Evolutionary conservation across 2,888 invertebrate species (phyloP), one percentile per base, ranked within the genome.

Genomic region (Acronicta aceris): DNA sequence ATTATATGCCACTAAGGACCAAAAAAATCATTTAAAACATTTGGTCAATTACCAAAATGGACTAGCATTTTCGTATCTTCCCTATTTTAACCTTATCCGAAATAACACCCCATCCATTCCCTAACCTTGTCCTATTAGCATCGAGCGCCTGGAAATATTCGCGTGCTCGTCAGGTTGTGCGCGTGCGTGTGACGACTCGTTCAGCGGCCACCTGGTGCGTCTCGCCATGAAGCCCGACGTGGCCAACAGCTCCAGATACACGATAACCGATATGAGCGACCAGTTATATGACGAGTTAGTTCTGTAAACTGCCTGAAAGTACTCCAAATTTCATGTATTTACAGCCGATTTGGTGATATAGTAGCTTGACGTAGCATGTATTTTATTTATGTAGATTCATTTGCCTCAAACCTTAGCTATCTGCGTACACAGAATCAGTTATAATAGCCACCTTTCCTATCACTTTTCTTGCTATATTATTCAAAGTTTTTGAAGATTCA

Each of bases 101-200:
- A 36, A 5, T 36, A 36, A 42, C 16, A 5, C 53, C n/a, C 50
- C 15, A 49, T 48, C 56, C 59, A 36, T n/a, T 30, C 54, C 30
- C 27, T 21, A 51, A 10, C 16, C 17, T 43, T 42, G 16, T 45
- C 25, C 55, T 52, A 33, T 48, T 13, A 93, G 93, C 43, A 93
- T 93, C 75, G 85, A 91, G 57, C 89, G 84, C 1, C 71, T 93
- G 58, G 89, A 93, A 79, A 88, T 94, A 71, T 90, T 83, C 79
- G 81, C 92, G 42, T 91, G 90, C 66, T 62, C 81, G 6, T 38
- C 87, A 27, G 65, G 79, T 1, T 55, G 59, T 15, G 25, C 69
- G 17, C 43, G 49, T 62, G 9, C 68, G 76, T 52, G 43, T 49
- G 47, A 27, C 8, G 65, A 47, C 8, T 55, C 78, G 2, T 60